These are phyloP conservation scores for Ridgeia piscesae DNA, from an alignment of 1,140 invertebrate genomes.

Conservation along the genomic window DNA sequence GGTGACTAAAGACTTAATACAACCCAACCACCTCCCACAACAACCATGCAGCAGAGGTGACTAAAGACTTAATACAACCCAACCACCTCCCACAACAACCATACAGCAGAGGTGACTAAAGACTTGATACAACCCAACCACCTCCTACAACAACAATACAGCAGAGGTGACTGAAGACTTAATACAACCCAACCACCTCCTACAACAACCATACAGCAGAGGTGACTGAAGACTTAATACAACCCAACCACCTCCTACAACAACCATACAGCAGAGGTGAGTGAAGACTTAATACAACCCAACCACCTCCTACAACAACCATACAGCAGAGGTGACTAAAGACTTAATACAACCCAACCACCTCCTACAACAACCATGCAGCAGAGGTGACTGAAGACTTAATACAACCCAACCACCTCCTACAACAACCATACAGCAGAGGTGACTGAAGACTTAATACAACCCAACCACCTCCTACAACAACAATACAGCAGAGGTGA, in stretches of 20 bases:
- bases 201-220: too few species aligned
- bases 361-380: too few species aligned
- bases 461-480: too few species aligned
- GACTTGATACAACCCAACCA: not conserved
- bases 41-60: too few species aligned
- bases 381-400: not conserved
- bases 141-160: not conserved
- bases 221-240: not conserved
- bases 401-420: not conserved
- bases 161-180: not conserved
- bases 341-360: too few species aligned
- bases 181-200: not conserved
- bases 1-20: too few species aligned
- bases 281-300: not conserved
- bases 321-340: too few species aligned
- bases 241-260: not conserved
- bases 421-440: not conserved
- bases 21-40: too few species aligned
- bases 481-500: not conserved
- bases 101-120: slow-evolving; percentile 2
- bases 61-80: too few species aligned
- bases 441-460: too few species aligned
- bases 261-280: not conserved
- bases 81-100: not conserved
- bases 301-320: not conserved